phyloP scores from a whole-genome alignment of 1,140 invertebrate species.

The Brachionus plicatilis region DNA sequence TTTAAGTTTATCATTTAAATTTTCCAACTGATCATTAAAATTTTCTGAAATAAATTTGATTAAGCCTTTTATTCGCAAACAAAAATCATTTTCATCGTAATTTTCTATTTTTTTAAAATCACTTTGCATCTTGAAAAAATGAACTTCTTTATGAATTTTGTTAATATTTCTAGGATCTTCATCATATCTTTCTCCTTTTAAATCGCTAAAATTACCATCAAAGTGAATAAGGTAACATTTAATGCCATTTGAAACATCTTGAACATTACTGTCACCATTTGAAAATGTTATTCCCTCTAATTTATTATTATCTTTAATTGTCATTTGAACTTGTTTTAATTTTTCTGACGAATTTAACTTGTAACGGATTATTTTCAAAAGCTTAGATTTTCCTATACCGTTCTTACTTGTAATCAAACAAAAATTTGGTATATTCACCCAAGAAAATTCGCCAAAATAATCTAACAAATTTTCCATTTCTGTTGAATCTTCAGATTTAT shows the following conservation, averaged over 20 bases:
- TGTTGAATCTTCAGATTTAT: too few relatives aligned
- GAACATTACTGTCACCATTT: too few relatives aligned
- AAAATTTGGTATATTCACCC: not conserved
- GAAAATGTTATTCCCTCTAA: too few relatives aligned
- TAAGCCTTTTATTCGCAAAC: not conserved
- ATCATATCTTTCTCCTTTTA: not conserved
- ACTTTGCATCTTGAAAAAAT: not conserved
- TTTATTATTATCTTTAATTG: too few relatives aligned
- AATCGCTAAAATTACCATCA: not conserved
- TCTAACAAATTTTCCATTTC: too few relatives aligned
- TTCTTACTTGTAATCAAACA: not conserved
- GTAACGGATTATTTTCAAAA: not conserved
- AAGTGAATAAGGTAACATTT: not conserved
- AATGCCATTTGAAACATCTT: not conserved
- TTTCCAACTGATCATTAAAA: not conserved
- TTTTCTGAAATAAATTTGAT: not conserved
- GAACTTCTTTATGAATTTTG: not conserved
- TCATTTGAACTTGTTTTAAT: too few relatives aligned
- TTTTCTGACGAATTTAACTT: not conserved
- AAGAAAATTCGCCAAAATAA: too few relatives aligned
- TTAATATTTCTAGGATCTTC: not conserved
- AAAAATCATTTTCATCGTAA: not conserved
- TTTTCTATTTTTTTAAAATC: not conserved
- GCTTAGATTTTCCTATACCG: not conserved
- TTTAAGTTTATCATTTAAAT: not conserved